A percentile compares a stretch with the other conserved stretches of the same genome.
Conservation (phyloP, 2,888 invertebrate species). For the Loripinus fragilis region DNA sequence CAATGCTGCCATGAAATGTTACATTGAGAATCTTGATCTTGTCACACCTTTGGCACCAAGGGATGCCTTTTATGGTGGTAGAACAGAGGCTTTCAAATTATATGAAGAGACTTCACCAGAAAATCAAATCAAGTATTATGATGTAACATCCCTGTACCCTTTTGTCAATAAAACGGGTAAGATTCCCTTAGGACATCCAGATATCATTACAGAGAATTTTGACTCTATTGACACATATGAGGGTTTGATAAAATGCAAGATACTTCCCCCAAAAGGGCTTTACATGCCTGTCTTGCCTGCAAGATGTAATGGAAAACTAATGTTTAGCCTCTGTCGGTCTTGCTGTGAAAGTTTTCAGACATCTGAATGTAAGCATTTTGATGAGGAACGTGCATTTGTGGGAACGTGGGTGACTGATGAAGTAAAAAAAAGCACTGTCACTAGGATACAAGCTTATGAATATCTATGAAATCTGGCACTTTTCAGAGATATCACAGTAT, state of each 20-base stretch:
- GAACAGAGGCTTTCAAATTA: slow-evolving; percentile 64
- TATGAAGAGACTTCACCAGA: slow-evolving; percentile 41
- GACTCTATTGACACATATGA: slow-evolving; percentile 52
- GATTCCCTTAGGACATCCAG: slow-evolving; percentile 66
- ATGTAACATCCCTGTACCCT: slow-evolving; percentile 68
- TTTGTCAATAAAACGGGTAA: slow-evolving; percentile 58
- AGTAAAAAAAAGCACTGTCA: slow-evolving; percentile 26
- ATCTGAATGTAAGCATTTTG: slow-evolving; percentile 21
- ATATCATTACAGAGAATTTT: slow-evolving; percentile 62
- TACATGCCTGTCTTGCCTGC: slow-evolving; percentile 76
- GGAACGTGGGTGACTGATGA: slow-evolving; percentile 41
- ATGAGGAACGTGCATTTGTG: slow-evolving; percentile 23
- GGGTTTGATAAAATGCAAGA: slow-evolving; percentile 65
- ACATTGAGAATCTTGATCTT: slow-evolving; percentile 30
- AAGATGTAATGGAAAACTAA: slow-evolving; percentile 69
- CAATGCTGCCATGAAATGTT: slow-evolving; percentile 28
- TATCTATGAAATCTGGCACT: slow-evolving; percentile 44
- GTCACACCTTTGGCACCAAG: slow-evolving; percentile 54
- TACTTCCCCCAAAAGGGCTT: slow-evolving; percentile 66
- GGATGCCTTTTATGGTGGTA: slow-evolving; percentile 71
- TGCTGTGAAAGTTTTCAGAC: slow-evolving; percentile 30
- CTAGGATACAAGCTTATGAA: slow-evolving; percentile 27
- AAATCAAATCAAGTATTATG: slow-evolving; percentile 62
- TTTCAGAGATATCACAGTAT: slow-evolving; percentile 29
- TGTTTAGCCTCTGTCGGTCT: slow-evolving; percentile 79